These are phyloP conservation scores for Cephalotes varians DNA, from an alignment of 2,888 invertebrate species.

Conservation along the genomic window DNA sequence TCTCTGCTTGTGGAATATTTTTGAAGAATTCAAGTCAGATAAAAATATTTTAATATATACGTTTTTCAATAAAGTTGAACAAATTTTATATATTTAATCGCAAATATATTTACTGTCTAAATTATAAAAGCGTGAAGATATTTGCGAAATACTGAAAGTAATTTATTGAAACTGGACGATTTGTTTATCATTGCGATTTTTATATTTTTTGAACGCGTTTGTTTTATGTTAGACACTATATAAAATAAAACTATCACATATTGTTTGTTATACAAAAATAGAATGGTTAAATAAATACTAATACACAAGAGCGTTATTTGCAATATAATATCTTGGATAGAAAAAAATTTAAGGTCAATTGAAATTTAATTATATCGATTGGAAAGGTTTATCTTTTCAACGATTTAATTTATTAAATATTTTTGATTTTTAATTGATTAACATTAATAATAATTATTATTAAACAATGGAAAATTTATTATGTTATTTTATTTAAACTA, in stretches of 20 bases:
- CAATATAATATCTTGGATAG: not conserved
- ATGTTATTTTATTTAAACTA: not conserved
- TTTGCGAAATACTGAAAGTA: not conserved
- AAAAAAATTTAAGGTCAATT: not conserved
- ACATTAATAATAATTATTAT: not conserved
- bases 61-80: not conserved
- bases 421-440: not conserved
- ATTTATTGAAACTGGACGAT: not conserved
- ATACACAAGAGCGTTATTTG: not conserved
- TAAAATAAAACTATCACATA: no score
- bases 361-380: not conserved
- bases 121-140: not conserved
- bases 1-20: constrained; percentile 7
- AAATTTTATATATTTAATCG: constrained; percentile 8
- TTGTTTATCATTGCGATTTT: not conserved
- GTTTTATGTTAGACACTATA: not conserved
- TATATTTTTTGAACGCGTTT: not conserved
- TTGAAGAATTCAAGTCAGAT: not conserved
- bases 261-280: no score
- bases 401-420: not conserved
- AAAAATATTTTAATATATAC: constrained; percentile 2
- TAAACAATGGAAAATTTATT: not conserved
- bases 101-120: not conserved
- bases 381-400: not conserved
- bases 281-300: not conserved